phyloP scores from a whole-genome alignment of 2,113 vertebrate species.

The Percina caprodes region DNA sequence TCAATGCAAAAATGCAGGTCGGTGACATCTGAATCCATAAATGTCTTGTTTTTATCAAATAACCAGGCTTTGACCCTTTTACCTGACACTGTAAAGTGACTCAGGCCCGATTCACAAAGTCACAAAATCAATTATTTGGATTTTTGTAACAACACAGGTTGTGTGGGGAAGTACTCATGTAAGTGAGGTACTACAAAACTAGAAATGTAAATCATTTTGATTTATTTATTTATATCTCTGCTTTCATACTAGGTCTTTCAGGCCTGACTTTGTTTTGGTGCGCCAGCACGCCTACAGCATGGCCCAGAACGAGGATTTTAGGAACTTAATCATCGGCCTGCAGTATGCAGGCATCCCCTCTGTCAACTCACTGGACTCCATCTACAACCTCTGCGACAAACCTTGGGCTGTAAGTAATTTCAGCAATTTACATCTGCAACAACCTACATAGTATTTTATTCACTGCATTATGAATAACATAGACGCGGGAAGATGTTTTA shows the following conservation, averaged over 20 bases:
- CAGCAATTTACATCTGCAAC: neutral
- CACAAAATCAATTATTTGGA: neutral
- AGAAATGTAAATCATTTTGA: neutral
- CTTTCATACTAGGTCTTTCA: slow-evolving; percentile 88
- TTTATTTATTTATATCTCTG: neutral
- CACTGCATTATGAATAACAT: neutral
- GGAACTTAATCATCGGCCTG: slow-evolving; percentile 95
- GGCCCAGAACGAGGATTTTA: slow-evolving; percentile 97
- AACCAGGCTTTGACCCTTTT: neutral
- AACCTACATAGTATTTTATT: neutral
- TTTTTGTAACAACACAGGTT: neutral
- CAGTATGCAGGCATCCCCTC: slow-evolving; percentile 95
- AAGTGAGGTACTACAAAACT: neutral
- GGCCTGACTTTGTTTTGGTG: slow-evolving; percentile 95
- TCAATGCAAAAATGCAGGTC: slow-evolving; percentile 7
- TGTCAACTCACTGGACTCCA: slow-evolving; percentile 95
- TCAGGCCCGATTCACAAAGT: neutral
- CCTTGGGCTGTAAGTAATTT: slow-evolving; percentile 92
- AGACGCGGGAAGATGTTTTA: neutral
- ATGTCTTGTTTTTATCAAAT: neutral
- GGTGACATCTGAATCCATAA: neutral
- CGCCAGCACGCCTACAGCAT: slow-evolving; percentile 97
- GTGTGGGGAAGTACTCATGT: no score
- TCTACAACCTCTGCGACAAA: slow-evolving; percentile 98
- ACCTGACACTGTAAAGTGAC: neutral